These are phyloP conservation scores for Gambusia holbrooki DNA, from an alignment of 2,113 vertebrate genomes.

Conservation along the genomic window DNA sequence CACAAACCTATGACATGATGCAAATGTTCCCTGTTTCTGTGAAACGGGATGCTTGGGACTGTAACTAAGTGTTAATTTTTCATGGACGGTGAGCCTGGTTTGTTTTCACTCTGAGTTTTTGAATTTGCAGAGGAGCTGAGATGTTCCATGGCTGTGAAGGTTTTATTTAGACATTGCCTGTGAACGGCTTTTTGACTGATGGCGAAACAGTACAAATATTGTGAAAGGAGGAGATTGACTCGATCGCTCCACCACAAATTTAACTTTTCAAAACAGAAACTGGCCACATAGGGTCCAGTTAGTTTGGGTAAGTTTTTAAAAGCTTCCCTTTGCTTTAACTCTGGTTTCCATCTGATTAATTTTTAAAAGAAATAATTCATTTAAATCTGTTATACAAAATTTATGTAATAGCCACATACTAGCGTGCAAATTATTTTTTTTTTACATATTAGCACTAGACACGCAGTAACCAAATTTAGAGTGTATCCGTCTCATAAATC, in stretches of 20 bases:
- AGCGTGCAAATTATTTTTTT: no score
- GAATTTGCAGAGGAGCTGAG: conserved; percentile 6
- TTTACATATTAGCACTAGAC: no score
- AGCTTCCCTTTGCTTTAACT: no score
- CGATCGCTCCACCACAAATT: conserved; percentile 1
- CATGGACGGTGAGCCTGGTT: background rate
- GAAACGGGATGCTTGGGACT: conserved; percentile 38
- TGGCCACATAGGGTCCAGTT: background rate
- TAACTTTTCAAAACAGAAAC: background rate
- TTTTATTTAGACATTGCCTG: conserved; percentile 30
- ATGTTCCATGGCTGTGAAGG: no score
- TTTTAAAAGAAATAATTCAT: no score
- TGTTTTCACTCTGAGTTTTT: conserved; percentile 15
- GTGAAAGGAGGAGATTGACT: background rate
- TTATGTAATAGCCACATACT: no score
- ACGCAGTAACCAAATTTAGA: no score
- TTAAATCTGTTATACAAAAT: no score
- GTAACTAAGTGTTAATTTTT: conserved; percentile 1
- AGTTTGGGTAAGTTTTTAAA: no score
- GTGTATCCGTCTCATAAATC: no score
- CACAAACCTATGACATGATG: conserved; percentile 34
- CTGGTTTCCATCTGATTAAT: no score
- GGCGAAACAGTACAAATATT: conserved; percentile 12
- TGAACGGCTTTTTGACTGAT: conserved; percentile 42
- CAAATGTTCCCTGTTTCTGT: conserved; percentile 44